These are phyloP conservation scores for Eurytoma californica DNA, from an alignment of 2,888 invertebrate species.

Conservation along the genomic window DNA sequence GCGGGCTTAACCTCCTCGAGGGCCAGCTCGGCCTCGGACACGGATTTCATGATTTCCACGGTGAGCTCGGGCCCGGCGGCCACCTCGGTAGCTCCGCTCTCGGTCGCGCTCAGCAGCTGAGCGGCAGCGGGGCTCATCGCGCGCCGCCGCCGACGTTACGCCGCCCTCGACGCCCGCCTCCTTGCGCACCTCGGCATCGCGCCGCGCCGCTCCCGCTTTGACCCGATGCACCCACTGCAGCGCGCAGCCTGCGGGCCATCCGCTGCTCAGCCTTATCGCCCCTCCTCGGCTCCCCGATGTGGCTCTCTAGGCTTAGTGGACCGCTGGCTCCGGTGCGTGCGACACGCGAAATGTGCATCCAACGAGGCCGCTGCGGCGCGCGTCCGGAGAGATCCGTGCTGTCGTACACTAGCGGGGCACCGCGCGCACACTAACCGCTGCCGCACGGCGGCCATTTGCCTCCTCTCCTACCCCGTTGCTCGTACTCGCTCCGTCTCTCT, in stretches of 20 bases:
- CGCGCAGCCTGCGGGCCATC: not conserved
- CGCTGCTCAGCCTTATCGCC: too few relatives aligned
- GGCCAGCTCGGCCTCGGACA: constrained; percentile 81
- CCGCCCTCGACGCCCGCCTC: not conserved
- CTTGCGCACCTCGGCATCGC: not conserved
- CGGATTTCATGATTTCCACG: constrained; percentile 80
- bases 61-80: not conserved
- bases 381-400: too few relatives aligned
- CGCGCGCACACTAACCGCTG: not conserved
- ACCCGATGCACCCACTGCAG: constrained; percentile 1
- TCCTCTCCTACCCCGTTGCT: not conserved
- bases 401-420: not conserved
- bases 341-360: not conserved
- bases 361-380: not conserved
- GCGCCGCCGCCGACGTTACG: not conserved
- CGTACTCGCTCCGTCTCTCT: not conserved
- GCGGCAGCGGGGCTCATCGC: constrained; percentile 33
- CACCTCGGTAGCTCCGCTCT: not conserved
- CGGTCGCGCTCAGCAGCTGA: not conserved
- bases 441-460: constrained; percentile 20
- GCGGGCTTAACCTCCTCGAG: constrained; percentile 75
- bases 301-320: not conserved
- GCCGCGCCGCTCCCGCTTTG: not conserved
- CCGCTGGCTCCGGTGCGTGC: not conserved
- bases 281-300: too few relatives aligned